Evolutionary conservation across 2,888 invertebrate genomes (phyloP), one percentile per base, ranked within the genome.

Genomic region (Drosophila mimetica): DNA sequence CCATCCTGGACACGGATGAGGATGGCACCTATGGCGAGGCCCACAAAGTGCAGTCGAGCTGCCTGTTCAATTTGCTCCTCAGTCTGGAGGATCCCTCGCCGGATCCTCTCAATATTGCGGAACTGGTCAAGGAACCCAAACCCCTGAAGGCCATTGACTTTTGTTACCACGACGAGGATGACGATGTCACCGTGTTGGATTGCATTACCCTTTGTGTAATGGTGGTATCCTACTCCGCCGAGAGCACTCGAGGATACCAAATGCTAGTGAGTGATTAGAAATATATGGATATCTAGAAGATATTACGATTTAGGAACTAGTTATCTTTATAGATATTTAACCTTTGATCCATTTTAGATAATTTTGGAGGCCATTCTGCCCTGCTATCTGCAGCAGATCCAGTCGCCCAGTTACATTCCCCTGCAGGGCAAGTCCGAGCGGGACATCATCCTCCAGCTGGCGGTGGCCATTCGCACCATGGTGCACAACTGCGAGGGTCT

Each of bases 131-230:
- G 91, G 98, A 96, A 88, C 96, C 97, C 16, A 97, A 97, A 81
- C 97, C 97, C 0, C 92, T 98, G 14, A 97, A 97, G 90, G 97
- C 99, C 0, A 96, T 99, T 54, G 99, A 99, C 92, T 99, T 99
- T 92, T 99, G 99, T 91, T 99, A 99, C 91, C 96, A 98, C 78
- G 99, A 99, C 90, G 99, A 99, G 90, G 96, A 98, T 53, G 99
- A 99, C 91, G 97, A 98, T 93, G 98, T 99, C 54, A 97, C 97
- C 9, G 97, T 99, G 7, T 92, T 99, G 70, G 99, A 99, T 90
- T 98, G 98, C 82, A 97, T 99, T 89, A 98, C 98, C n/a, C 94
- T 99, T 58, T 99, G 99, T 90, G 98, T 99, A 0, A 99, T 99
- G 95, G 99, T 99, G 0, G 97, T 99, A 5, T 98, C 99, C 0